A percentile compares a stretch with the other conserved stretches of the same genome.
phyloP scores from a whole-genome alignment of 2,888 invertebrate species.

The Punctoribates punctum region DNA sequence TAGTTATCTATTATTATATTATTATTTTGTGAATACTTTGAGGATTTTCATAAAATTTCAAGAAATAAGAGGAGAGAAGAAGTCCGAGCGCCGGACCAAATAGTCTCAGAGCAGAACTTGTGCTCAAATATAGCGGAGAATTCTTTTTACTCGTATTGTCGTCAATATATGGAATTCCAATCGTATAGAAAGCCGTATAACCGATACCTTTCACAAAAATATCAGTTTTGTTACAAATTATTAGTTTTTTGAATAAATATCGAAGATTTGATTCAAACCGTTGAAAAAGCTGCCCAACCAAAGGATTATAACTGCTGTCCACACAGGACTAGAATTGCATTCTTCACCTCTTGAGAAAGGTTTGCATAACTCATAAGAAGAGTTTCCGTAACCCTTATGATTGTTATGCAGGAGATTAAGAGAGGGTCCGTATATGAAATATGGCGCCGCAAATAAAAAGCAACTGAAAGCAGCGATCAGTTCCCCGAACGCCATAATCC shows the following conservation, averaged over 20 bases:
- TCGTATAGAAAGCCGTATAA: constrained; percentile 45
- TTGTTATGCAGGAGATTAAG: constrained; percentile 35
- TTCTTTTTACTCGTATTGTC: constrained; percentile 47
- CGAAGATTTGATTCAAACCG: too few relatives aligned
- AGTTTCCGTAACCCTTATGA: too few relatives aligned
- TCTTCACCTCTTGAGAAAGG: not conserved
- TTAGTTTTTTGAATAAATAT: too few relatives aligned
- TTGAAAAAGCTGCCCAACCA: constrained; percentile 46
- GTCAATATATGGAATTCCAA: constrained; percentile 47
- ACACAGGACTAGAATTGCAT: constrained; percentile 22
- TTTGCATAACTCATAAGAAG: too few relatives aligned
- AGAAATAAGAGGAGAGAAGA: constrained; percentile 47
- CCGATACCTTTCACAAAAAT: constrained; percentile 44
- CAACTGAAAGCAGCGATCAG: constrained; percentile 42
- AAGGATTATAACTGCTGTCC: constrained; percentile 43
- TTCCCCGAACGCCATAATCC: constrained; percentile 43
- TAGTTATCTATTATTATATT: not conserved
- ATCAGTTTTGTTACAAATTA: too few relatives aligned
- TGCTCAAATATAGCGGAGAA: constrained; percentile 40
- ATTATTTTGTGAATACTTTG: not conserved
- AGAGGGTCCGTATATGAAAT: constrained; percentile 47
- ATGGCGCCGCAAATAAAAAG: constrained; percentile 44
- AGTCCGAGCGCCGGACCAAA: constrained; percentile 48
- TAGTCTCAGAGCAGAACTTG: constrained; percentile 43
- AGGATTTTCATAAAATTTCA: constrained; percentile 48